Conservation (phyloP, 1,140 invertebrate genomes). For the Brachionus sp. region DNA sequence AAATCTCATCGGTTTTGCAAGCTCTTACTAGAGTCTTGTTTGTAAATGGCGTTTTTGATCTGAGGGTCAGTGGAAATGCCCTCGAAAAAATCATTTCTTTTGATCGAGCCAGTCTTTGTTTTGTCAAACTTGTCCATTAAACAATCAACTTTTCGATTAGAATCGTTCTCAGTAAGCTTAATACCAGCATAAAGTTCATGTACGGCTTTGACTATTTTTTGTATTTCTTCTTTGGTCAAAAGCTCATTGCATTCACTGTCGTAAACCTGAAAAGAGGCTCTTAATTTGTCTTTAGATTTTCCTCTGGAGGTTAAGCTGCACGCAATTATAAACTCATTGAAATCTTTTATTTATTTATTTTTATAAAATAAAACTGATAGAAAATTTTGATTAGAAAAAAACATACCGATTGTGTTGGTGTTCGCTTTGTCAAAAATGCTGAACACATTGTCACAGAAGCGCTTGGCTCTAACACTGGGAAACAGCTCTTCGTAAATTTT, state of each 20-base stretch:
- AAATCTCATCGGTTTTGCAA: background rate
- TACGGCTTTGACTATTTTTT: slow-evolving; percentile 35
- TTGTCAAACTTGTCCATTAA: background rate
- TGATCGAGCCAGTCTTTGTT: background rate
- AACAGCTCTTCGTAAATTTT: slow-evolving; percentile 40
- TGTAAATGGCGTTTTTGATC: background rate
- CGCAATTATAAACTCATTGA: slow-evolving; percentile 33
- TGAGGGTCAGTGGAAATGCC: slow-evolving; percentile 2
- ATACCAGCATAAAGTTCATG: slow-evolving; percentile 24
- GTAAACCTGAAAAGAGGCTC: background rate
- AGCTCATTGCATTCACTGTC: background rate
- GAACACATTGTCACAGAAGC: slow-evolving; percentile 19
- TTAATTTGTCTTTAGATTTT: slow-evolving; percentile 1
- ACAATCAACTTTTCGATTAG: background rate
- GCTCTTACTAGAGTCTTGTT: slow-evolving; percentile 23
- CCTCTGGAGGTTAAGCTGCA: slow-evolving; percentile 34
- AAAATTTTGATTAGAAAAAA: background rate
- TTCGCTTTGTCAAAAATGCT: slow-evolving; percentile 5
- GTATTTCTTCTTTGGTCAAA: slow-evolving; percentile 21
- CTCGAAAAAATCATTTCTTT: background rate
- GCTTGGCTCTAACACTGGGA: background rate
- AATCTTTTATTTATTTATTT: background rate
- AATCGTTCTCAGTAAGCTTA: background rate
- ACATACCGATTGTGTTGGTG: background rate
- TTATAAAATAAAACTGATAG: background rate